Evolutionary conservation across 1,140 invertebrate genomes (phyloP).

Genomic region (Fopius arisanus): DNA sequence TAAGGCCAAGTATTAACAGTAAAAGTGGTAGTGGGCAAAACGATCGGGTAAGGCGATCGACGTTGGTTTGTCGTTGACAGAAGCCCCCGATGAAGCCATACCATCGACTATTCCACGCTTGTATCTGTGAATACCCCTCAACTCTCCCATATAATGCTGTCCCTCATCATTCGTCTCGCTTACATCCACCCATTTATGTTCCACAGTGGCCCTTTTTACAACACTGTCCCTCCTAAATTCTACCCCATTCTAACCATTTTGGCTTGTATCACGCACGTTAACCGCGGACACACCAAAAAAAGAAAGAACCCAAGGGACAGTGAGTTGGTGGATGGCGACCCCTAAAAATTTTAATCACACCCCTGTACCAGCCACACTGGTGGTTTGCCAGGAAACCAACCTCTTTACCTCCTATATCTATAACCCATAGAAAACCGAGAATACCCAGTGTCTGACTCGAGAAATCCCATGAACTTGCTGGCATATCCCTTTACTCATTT

Average conservation of each 20-base stretch:
- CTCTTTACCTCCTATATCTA: background rate
- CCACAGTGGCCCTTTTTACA: background rate
- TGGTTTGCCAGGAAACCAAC: conserved; percentile 12
- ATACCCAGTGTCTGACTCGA: background rate
- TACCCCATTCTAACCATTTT: conserved; percentile 6
- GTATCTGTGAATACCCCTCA: background rate
- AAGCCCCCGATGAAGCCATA: conserved; percentile 54
- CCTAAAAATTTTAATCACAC: conserved; percentile 29
- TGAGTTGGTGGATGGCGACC: conserved; percentile 8
- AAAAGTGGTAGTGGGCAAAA: conserved; percentile 56
- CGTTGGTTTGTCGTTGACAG: conserved; percentile 61
- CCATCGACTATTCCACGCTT: conserved; percentile 41
- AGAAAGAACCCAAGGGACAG: background rate
- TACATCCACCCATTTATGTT: background rate
- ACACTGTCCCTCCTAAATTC: background rate
- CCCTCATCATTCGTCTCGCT: conserved; percentile 13
- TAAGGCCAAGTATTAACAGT: conserved; percentile 25
- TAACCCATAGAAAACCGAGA: background rate
- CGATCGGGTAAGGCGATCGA: conserved; percentile 63
- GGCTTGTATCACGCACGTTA: background rate
- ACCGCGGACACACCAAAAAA: conserved; percentile 8
- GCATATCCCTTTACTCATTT: background rate
- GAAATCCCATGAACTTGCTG: background rate
- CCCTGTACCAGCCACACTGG: background rate
- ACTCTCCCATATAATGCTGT: conserved; percentile 20